phyloP scores from a whole-genome alignment of 2,888 invertebrate species.

The Bruchidius siliquastri region DNA sequence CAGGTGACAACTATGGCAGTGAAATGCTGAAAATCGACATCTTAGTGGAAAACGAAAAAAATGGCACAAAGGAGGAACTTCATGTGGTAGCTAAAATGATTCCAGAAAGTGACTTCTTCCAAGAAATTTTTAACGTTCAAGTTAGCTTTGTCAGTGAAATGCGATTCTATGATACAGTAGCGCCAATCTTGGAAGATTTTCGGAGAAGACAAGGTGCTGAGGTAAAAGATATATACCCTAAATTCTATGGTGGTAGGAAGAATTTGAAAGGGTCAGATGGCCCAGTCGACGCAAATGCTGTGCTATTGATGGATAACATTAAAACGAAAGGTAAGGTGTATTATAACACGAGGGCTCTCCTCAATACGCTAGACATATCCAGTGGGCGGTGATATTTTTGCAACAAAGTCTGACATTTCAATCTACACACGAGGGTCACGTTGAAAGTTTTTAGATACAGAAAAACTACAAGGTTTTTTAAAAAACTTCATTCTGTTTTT shows the following conservation, averaged over 20 bases:
- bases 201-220: not conserved
- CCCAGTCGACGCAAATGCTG: not conserved
- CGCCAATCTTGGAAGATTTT: slow-evolving; percentile 33
- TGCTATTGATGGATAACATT: not conserved
- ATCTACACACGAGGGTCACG: too few species aligned
- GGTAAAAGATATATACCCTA: not conserved
- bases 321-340: not conserved
- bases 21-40: slow-evolving; percentile 17
- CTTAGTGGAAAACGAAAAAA: slow-evolving; percentile 1
- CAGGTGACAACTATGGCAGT: slow-evolving; percentile 17
- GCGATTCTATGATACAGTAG: slow-evolving; percentile 47
- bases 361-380: too few species aligned
- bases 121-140: slow-evolving; percentile 48
- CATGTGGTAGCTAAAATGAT: slow-evolving; percentile 17
- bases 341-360: too few species aligned
- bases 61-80: slow-evolving; percentile 7
- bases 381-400: too few species aligned
- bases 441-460: too few species aligned
- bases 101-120: slow-evolving; percentile 19
- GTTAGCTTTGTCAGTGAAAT: slow-evolving; percentile 51
- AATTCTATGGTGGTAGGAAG: not conserved
- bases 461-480: too few species aligned
- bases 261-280: not conserved
- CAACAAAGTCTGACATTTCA: too few species aligned
- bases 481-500: too few species aligned